A percentile compares a stretch with the other conserved stretches of the same genome.
phyloP scores from a whole-genome alignment of 2,797 vertebrate genomes.

The Macropodus opercularis region DNA sequence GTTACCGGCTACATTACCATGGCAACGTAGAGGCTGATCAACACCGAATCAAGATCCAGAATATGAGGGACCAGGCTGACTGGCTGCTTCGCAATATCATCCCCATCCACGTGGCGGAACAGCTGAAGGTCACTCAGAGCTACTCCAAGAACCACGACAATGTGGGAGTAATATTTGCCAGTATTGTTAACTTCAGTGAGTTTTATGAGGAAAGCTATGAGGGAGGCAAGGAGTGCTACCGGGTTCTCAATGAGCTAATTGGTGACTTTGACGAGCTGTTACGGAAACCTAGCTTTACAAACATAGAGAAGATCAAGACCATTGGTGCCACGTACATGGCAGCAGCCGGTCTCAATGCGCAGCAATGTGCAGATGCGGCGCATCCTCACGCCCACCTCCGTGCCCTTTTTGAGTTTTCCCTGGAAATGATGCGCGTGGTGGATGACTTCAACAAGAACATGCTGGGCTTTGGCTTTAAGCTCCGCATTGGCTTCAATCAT shows the following conservation, averaged over 20 bases:
- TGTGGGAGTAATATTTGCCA: conserved; percentile 96
- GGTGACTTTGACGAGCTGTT: conserved; percentile 98
- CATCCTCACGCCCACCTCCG: conserved; percentile 91
- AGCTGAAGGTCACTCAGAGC: conserved; percentile 97
- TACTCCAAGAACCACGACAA: conserved; percentile 99
- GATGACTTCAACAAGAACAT: conserved; percentile 99
- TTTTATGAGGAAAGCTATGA: conserved; percentile 99
- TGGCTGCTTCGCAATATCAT: conserved; percentile 98
- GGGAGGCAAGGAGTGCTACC: conserved; percentile 97
- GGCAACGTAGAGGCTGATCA: conserved; percentile 96
- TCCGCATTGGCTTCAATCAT: conserved; percentile 97
- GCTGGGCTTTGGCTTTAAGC: conserved; percentile 98
- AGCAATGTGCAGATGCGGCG: conserved; percentile 84
- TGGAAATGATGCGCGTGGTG: conserved; percentile 98
- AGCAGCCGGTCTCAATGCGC: conserved; percentile 90
- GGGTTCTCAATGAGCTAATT: conserved; percentile 96
- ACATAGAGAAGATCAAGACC: conserved; percentile 98
- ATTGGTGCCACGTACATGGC: conserved; percentile 99
- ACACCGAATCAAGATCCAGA: conserved; percentile 98
- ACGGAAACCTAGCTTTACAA: conserved; percentile 86
- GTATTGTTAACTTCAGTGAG: conserved; percentile 99
- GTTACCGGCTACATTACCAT: conserved; percentile 97
- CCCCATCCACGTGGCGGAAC: conserved; percentile 96
- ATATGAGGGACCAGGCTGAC: conserved; percentile 97
- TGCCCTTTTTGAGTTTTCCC: conserved; percentile 96